phyloP scores from a whole-genome alignment of 2,113 vertebrate genomes.

The Pimephales promelas region DNA sequence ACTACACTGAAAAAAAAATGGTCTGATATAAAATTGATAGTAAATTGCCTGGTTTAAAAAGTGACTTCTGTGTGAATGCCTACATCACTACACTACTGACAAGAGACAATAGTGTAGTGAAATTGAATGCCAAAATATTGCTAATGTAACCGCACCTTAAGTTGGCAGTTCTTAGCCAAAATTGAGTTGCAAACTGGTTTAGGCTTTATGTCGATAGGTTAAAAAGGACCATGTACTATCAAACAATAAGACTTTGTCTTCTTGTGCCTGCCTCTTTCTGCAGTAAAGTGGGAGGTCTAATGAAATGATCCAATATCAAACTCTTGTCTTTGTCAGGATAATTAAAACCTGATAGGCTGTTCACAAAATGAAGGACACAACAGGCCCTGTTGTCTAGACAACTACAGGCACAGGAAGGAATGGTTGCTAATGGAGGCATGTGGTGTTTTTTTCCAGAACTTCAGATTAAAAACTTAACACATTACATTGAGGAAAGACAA shows the following conservation, averaged over 20 bases:
- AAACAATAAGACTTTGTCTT: background rate
- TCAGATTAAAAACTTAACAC: background rate
- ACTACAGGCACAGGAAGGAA: slow-evolving; percentile 12
- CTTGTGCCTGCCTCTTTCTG: background rate
- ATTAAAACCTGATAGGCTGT: slow-evolving; percentile 1
- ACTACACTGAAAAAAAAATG: background rate
- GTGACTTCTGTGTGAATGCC: too few species aligned
- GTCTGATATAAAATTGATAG: too few species aligned
- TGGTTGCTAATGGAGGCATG: background rate
- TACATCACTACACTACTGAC: too few species aligned
- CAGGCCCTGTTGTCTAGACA: slow-evolving; percentile 14
- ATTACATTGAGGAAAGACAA: slow-evolving; percentile 31
- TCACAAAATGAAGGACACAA: background rate
- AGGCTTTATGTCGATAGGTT: background rate
- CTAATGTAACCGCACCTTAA: background rate
- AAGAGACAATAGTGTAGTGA: too few species aligned
- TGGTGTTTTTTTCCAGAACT: slow-evolving; percentile 33
- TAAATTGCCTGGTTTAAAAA: too few species aligned
- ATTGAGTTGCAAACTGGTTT: background rate
- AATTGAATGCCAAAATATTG: too few species aligned
- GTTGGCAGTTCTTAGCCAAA: background rate
- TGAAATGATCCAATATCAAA: background rate
- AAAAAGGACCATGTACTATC: background rate
- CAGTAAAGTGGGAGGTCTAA: slow-evolving; percentile 8
- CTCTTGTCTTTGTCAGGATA: slow-evolving; percentile 5